Evolutionary conservation across 2,888 invertebrate species (phyloP).

Genomic region (Andrena bucephala): DNA sequence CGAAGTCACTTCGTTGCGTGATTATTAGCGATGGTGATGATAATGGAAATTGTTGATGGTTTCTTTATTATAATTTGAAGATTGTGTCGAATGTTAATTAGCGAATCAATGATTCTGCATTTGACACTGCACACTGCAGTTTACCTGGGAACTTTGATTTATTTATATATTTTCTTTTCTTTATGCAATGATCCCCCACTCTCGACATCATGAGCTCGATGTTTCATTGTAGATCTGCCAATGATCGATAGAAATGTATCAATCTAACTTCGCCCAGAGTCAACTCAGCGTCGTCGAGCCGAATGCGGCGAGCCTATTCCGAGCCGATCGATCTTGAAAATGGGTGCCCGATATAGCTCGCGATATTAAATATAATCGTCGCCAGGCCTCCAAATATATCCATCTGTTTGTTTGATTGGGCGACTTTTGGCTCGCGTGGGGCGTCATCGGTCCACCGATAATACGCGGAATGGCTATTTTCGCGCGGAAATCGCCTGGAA

Average conservation of each 20-base stretch:
- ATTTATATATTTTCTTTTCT: too few species aligned
- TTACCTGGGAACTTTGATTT: too few species aligned
- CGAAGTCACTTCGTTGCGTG: too few species aligned
- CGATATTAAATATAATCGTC: conserved; percentile 64
- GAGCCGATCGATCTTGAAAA: conserved; percentile 43
- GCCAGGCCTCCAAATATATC: conserved; percentile 56
- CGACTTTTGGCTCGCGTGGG: conserved; percentile 35
- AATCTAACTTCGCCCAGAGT: neutral
- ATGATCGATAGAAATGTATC: neutral
- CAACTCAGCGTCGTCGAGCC: neutral
- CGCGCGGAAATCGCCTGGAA: conserved; percentile 29
- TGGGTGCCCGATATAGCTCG: conserved; percentile 50
- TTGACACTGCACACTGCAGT: too few species aligned
- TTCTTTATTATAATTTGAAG: too few species aligned
- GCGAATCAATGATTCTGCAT: too few species aligned
- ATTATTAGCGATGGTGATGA: too few species aligned
- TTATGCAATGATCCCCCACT: too few species aligned
- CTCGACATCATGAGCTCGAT: too few species aligned
- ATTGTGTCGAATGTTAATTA: too few species aligned
- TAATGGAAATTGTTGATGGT: too few species aligned
- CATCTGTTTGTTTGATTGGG: conserved; percentile 66
- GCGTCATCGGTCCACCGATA: conserved; percentile 59
- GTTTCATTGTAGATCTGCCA: too few species aligned
- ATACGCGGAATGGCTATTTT: conserved; percentile 62
- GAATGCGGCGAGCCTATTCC: conserved; percentile 29